Evolutionary conservation across 2,113 vertebrate species (phyloP), one percentile per base, ranked within the genome.

Genomic region (Centropus bengalensis): DNA sequence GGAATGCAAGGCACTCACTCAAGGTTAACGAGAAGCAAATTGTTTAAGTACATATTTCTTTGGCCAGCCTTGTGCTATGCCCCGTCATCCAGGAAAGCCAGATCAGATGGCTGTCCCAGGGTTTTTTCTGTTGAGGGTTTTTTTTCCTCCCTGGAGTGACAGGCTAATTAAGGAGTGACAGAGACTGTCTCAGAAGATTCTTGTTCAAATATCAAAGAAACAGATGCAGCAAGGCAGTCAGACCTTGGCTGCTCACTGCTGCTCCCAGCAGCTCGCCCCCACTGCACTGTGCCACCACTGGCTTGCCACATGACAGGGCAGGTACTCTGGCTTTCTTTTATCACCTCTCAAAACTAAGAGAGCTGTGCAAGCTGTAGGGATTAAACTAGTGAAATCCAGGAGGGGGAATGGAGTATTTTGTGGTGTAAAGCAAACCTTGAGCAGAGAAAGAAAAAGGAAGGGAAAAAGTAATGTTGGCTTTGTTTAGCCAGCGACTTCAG

Each of bases 201-300:
- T 60, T 96, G 49, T 95, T 95, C 93, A 96, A 89, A 92, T 92
- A 94, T 76, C 95, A 95, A 93, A 93, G 93, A 82, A 94, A 88
- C 70, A 95, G 88, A 93, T 81, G 62, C 85, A 91, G 64, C 68
- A 80, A 91, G 94, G 93, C 69, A 88, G 82, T 86, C 82, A 95
- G 78, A 94, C 70, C 60, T 62, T 88, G 78, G n/a, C 73, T 67
- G 83, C 83, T 64, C 56, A 58, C 84, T 67, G 52, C 77, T 86
- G 82, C 81, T 62, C 40, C 69, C 74, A 93, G 82, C 45, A 79
- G 88, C 78, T 87, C 83, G 90, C 83, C 92, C 87, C 86, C 78
- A 70, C 24, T 17, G 81, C 76, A 83, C 86, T 49, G 24, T 15
- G 67, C 79, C 90, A 96, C 88, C 78, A 68, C 66, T 83, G 82